Conservation (phyloP, 2,888 invertebrate species). For the Brenthis ino region DNA sequence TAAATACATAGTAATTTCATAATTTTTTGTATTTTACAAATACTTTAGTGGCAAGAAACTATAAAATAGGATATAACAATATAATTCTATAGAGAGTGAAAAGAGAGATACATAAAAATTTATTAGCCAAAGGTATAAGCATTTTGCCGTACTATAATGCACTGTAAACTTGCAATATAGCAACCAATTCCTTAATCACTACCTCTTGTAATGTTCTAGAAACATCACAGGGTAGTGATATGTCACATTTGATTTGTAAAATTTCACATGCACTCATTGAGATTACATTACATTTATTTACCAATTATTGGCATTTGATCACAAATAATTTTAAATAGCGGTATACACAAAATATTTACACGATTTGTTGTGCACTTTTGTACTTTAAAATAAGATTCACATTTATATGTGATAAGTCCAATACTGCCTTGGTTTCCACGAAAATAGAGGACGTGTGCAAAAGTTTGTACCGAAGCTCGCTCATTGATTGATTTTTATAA, state of each 20-base stretch:
- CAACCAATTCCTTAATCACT: conserved; percentile 67
- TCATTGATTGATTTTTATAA: conserved; percentile 9
- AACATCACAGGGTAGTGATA: conserved; percentile 71
- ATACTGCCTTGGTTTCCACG: conserved; percentile 45
- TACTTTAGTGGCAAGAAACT: conserved; percentile 80
- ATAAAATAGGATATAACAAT: conserved; percentile 63
- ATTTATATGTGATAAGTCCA: conserved; percentile 71
- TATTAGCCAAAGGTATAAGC: conserved; percentile 62
- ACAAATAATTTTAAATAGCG: conserved; percentile 59
- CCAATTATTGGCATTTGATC: conserved; percentile 60
- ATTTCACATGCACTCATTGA: conserved; percentile 73
- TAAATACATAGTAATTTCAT: conserved; percentile 62
- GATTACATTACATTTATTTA: conserved; percentile 71
- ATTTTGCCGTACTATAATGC: conserved; percentile 74
- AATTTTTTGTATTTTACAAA: conserved; percentile 62
- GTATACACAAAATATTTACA: conserved; percentile 77
- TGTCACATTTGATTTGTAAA: conserved; percentile 56
- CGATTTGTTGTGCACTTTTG: conserved; percentile 72
- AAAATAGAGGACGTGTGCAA: conserved; percentile 29
- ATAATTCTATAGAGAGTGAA: conserved; percentile 75
- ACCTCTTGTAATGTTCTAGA: conserved; percentile 66
- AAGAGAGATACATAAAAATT: conserved; percentile 62
- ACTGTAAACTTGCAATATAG: conserved; percentile 50
- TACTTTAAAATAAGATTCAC: conserved; percentile 77
- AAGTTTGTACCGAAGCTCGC: conserved; percentile 2